Evolutionary conservation across 2,888 invertebrate genomes (phyloP).

Genomic region (Phlogophora meticulosa): DNA sequence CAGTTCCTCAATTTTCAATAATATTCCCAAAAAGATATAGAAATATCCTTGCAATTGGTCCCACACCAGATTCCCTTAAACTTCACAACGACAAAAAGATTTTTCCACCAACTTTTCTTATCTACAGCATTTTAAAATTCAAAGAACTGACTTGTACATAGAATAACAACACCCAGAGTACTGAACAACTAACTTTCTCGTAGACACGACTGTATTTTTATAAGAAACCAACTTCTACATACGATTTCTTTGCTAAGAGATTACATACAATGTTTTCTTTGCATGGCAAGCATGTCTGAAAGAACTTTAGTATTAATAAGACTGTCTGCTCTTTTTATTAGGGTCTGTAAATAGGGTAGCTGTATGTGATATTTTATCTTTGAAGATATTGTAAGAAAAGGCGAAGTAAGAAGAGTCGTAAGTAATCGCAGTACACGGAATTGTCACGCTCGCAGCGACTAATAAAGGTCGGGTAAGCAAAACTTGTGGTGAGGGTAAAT

Average conservation of each 20-base stretch:
- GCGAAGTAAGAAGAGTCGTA: not conserved
- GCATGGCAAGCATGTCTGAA: constrained; percentile 28
- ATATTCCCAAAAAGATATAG: not conserved
- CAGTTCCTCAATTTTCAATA: no score
- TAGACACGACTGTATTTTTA: constrained; percentile 49
- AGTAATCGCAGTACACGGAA: no score
- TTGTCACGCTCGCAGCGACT: no score
- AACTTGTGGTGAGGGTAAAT: no score
- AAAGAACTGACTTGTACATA: constrained; percentile 46
- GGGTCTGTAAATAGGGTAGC: not conserved
- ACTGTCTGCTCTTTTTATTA: constrained; percentile 12
- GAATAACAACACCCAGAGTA: constrained; percentile 54
- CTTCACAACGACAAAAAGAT: constrained; percentile 6
- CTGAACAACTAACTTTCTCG: constrained; percentile 35
- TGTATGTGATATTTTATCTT: not conserved
- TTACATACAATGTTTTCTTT: constrained; percentile 48
- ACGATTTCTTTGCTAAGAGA: constrained; percentile 36
- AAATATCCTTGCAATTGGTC: not conserved
- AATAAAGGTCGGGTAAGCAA: no score
- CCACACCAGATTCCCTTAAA: not conserved
- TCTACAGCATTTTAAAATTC: constrained; percentile 59
- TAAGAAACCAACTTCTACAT: constrained; percentile 44
- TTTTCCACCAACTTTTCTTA: constrained; percentile 21
- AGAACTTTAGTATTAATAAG: constrained; percentile 12
- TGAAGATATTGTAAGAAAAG: not conserved